phyloP scores from a whole-genome alignment of 2,113 vertebrate genomes.

The Zapus hudsonius region DNA sequence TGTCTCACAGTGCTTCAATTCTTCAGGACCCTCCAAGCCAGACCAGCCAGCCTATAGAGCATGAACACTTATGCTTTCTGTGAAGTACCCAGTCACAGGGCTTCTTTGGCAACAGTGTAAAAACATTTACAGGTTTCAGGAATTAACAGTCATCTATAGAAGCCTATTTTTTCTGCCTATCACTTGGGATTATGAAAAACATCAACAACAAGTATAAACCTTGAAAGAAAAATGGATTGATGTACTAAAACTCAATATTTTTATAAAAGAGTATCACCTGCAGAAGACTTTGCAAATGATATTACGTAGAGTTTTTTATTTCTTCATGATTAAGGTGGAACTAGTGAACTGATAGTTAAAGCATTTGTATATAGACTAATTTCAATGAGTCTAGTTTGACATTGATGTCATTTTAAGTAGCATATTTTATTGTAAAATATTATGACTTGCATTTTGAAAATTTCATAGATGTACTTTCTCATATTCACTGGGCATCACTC shows the following conservation, averaged over 20 bases:
- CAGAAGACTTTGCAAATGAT: background rate
- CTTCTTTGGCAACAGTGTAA: background rate
- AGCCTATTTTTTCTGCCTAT: background rate
- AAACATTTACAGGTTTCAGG: background rate
- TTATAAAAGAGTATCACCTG: background rate
- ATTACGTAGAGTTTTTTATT: background rate
- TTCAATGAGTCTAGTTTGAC: background rate
- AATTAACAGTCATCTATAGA: background rate
- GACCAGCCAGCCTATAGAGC: no score
- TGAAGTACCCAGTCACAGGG: background rate
- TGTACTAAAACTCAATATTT: background rate
- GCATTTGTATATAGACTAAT: background rate
- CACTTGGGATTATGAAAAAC: background rate
- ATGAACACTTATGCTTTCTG: background rate
- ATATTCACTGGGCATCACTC: no score
- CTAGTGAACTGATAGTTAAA: background rate
- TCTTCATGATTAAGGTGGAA: no score
- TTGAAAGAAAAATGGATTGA: background rate
- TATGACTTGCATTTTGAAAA: no score
- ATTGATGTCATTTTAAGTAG: no score
- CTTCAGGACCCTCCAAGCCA: no score
- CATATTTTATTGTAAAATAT: no score
- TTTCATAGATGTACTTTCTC: no score
- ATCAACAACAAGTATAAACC: background rate
- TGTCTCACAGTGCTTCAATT: background rate